phyloP scores from a whole-genome alignment of 2,888 invertebrate species.

The Fragum whitleyi region DNA sequence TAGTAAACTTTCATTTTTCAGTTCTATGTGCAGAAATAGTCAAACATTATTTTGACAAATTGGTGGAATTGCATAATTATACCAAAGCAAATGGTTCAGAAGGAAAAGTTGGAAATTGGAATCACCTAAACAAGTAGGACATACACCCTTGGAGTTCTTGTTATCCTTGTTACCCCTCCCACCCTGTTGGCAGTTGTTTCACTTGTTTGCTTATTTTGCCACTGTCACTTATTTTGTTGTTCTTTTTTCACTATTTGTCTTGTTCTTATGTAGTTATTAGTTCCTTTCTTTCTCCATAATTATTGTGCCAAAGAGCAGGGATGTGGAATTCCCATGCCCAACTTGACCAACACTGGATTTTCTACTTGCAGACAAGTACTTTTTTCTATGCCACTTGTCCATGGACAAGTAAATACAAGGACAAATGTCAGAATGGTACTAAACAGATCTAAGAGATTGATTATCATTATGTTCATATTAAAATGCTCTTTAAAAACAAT shows the following conservation, averaged over 20 bases:
- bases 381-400: no score
- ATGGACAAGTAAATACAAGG: no score
- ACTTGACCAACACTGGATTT: no score
- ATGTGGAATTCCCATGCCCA: no score
- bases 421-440: no score
- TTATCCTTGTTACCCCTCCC: neutral
- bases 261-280: no score
- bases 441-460: no score
- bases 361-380: no score
- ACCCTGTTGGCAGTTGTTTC: neutral
- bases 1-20: slow-evolving; percentile 48
- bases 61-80: slow-evolving; percentile 83
- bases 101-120: slow-evolving; percentile 75
- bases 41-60: slow-evolving; percentile 78
- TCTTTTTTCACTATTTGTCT: neutral
- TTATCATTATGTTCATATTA: no score
- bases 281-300: no score
- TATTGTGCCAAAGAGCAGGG: no score
- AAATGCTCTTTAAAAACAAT: no score
- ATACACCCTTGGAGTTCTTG: neutral
- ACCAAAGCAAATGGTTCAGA: slow-evolving; percentile 70
- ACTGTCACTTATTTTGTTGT: neutral
- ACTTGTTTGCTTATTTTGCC: neutral
- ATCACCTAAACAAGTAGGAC: slow-evolving; percentile 62
- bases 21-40: slow-evolving; percentile 84